Evolutionary conservation across 1,140 invertebrate genomes (phyloP).

Genomic region (Trichonephila clavipes): DNA sequence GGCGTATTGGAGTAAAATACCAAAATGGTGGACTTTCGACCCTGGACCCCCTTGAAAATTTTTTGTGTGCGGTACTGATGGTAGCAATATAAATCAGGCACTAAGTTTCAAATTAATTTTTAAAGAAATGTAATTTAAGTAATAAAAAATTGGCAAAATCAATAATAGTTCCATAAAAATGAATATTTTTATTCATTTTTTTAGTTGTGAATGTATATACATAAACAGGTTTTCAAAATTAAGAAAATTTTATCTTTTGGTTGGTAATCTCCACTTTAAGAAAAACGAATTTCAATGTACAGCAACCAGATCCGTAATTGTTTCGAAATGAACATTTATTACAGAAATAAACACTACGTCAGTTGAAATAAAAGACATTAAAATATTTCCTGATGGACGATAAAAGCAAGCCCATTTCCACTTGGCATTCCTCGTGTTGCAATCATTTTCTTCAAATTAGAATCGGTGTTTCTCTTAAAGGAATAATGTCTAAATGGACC

Average conservation of each 20-base stretch:
- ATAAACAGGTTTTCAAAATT: neutral
- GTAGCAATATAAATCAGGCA: too few relatives aligned
- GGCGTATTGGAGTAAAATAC: too few relatives aligned
- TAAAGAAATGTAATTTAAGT: too few relatives aligned
- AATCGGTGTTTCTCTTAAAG: neutral
- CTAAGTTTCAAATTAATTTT: too few relatives aligned
- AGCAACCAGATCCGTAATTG: neutral
- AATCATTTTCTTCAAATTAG: neutral
- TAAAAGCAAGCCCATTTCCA: neutral
- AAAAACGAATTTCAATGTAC: neutral
- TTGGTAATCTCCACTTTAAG: neutral
- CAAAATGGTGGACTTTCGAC: too few relatives aligned
- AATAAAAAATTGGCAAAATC: too few relatives aligned
- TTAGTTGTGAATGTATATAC: too few relatives aligned
- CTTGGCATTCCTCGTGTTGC: neutral
- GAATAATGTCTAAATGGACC: constrained; percentile 6
- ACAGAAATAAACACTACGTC: neutral
- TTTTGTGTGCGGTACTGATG: too few relatives aligned
- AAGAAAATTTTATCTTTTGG: neutral
- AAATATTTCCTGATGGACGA: neutral
- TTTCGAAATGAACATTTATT: neutral
- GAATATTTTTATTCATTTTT: too few relatives aligned
- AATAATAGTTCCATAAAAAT: too few relatives aligned
- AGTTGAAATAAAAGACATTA: neutral
- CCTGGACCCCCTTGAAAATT: too few relatives aligned